Evolutionary conservation across 2,113 vertebrate genomes (phyloP), one percentile per base, ranked within the genome.

Genomic region (Falco punctatus): DNA sequence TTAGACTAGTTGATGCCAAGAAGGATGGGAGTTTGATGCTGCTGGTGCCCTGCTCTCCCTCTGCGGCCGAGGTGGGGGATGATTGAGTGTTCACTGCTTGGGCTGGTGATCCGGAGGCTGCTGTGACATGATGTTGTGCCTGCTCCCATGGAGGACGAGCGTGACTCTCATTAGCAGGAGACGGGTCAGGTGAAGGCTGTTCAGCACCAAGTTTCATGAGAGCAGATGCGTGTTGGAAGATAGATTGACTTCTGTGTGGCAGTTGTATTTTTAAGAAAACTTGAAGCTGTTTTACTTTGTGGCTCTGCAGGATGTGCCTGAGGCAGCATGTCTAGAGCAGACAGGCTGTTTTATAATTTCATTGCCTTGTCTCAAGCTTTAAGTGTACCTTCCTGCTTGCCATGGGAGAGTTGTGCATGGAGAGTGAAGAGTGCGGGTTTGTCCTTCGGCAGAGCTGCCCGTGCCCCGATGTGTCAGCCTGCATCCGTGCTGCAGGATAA

Each of bases 151-250:
- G 17, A 17, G 54, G 46, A 18, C 1, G 8, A 28, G 52, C 2
- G 2, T 10, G 30, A 21, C 30, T n/a, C 48, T 14, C 15, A 0
- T 33, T 13, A 49, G 55, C 27, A 11, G 54, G 58, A 18, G 54
- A 9, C 22, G 40, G 38, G 4, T 19, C 11, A 2, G n/a, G 44
- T 33, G 74, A 40, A 69, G 86, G 42, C 42, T 61, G 17, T 24
- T 74, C 1, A 0, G 30, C n/a, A 20, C 33, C 2, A 0, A 30
- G 61, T 6, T 9, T 26, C 54, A 2, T 7, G 33, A 15, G 33
- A 15, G 40, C 59, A 61, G 42, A 13, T 28, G 21, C 1, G 1
- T 7, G 8, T 15, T 12, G 32, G 57, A n/a, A n/a, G 44, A 17
- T 5, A 10, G 49, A 21, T 44, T 64, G 51, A 17, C 64, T 64